Conservation (phyloP, 2,888 invertebrate genomes). For the Pelosia muscerda region DNA sequence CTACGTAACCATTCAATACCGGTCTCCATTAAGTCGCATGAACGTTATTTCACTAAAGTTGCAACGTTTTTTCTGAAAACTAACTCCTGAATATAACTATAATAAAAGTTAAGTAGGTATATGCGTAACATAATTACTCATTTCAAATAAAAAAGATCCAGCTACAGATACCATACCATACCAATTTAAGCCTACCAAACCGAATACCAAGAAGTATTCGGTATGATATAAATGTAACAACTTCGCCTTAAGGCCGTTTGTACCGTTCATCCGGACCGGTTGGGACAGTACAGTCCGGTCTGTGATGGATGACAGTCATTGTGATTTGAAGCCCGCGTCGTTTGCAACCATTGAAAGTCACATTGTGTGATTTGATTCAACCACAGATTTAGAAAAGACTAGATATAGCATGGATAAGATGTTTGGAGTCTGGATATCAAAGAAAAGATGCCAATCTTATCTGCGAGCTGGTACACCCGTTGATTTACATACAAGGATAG, state of each 20-base stretch:
- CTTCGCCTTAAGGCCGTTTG: slow-evolving; percentile 47
- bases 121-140: slow-evolving; percentile 16
- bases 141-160: slow-evolving; percentile 5
- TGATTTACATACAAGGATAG: background rate
- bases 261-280: slow-evolving; percentile 59
- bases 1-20: too few relatives aligned
- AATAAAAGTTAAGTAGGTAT: background rate
- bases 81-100: too few relatives aligned
- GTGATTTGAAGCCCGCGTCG: slow-evolving; percentile 42
- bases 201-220: too few relatives aligned
- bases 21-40: background rate
- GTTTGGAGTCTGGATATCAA: too few relatives aligned
- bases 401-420: too few relatives aligned
- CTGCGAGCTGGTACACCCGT: too few relatives aligned
- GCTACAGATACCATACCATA: background rate
- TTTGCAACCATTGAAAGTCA: slow-evolving; percentile 29
- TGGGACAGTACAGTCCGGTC: slow-evolving; percentile 42
- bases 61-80: background rate
- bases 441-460: too few relatives aligned
- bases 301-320: slow-evolving; percentile 48
- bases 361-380: slow-evolving; percentile 9
- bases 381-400: background rate
- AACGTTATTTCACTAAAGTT: background rate
- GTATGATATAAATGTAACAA: slow-evolving; percentile 14
- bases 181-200: slow-evolving; percentile 19